A percentile compares a stretch with the other conserved stretches of the same genome.
Evolutionary conservation across 1,140 invertebrate genomes (phyloP).

Genomic region (Microvelia longipes): DNA sequence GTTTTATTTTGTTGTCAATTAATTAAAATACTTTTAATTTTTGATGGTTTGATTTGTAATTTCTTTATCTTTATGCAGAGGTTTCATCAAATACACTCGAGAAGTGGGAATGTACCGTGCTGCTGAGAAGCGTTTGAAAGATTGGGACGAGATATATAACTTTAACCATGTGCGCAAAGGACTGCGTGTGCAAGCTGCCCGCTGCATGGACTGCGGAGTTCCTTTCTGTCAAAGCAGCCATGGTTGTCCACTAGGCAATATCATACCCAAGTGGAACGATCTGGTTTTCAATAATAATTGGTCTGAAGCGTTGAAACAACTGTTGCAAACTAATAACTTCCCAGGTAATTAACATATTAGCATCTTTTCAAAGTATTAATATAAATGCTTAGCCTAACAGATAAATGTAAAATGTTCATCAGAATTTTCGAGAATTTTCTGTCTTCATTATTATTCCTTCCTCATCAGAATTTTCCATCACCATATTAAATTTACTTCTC

Average conservation of each 20-base stretch:
- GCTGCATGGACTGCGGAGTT: slow-evolving; percentile 99
- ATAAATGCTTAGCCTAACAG: too few species aligned
- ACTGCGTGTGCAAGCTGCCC: slow-evolving; percentile 76
- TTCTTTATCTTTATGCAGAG: slow-evolving; percentile 35
- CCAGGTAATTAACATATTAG: slow-evolving; percentile 41
- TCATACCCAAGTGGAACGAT: slow-evolving; percentile 99
- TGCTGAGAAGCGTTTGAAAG: slow-evolving; percentile 65
- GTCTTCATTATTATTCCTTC: too few species aligned
- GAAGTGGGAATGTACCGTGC: slow-evolving; percentile 72
- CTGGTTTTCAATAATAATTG: slow-evolving; percentile 87
- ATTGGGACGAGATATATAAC: slow-evolving; percentile 96
- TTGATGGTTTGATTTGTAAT: too few species aligned
- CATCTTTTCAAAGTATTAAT: too few species aligned
- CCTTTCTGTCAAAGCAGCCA: slow-evolving; percentile 96
- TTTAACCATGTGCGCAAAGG: slow-evolving; percentile 71
- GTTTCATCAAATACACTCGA: slow-evolving; percentile 91
- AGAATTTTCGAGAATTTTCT: too few species aligned
- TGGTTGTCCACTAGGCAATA: slow-evolving; percentile 94
- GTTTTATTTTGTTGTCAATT: too few species aligned
- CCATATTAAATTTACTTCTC: too few species aligned
- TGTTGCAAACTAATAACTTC: slow-evolving; percentile 98
- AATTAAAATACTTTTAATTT: too few species aligned
- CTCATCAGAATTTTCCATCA: too few species aligned
- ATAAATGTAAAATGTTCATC: too few species aligned
- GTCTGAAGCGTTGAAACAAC: slow-evolving; percentile 87